Conservation (phyloP, 2,888 invertebrate species). For the Melipona beecheii region DNA sequence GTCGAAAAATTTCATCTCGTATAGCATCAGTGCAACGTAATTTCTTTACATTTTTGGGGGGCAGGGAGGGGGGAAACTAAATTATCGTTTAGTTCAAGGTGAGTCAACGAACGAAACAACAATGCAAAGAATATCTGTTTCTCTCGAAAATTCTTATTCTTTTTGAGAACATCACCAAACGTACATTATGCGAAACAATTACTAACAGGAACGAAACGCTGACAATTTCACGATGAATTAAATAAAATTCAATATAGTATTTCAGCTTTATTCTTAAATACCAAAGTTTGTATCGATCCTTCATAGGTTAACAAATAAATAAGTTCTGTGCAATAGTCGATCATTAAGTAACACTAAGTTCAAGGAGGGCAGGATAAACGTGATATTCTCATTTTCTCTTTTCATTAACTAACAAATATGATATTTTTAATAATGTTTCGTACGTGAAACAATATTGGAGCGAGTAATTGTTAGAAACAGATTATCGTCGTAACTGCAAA, state of each 20-base stretch:
- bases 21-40: slow-evolving; percentile 10
- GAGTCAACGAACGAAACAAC: slow-evolving; percentile 53
- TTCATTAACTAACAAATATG: slow-evolving; percentile 3
- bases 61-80: neutral
- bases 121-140: slow-evolving; percentile 37
- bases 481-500: neutral
- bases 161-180: neutral
- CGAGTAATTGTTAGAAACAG: neutral
- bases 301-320: neutral
- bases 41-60: slow-evolving; percentile 14
- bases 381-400: slow-evolving; percentile 19
- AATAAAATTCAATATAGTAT: neutral
- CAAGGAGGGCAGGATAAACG: neutral
- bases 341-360: neutral
- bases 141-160: neutral
- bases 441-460: neutral
- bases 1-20: slow-evolving; percentile 14
- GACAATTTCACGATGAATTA: neutral
- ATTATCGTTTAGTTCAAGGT: slow-evolving; percentile 53
- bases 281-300: neutral
- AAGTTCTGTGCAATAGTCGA: neutral
- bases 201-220: neutral
- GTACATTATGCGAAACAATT: neutral
- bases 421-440: slow-evolving; percentile 15
- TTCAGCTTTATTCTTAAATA: neutral